A percentile compares a stretch with the other conserved stretches of the same genome.
phyloP scores from a whole-genome alignment of 1,140 invertebrate genomes.

The Papilio dardanus region DNA sequence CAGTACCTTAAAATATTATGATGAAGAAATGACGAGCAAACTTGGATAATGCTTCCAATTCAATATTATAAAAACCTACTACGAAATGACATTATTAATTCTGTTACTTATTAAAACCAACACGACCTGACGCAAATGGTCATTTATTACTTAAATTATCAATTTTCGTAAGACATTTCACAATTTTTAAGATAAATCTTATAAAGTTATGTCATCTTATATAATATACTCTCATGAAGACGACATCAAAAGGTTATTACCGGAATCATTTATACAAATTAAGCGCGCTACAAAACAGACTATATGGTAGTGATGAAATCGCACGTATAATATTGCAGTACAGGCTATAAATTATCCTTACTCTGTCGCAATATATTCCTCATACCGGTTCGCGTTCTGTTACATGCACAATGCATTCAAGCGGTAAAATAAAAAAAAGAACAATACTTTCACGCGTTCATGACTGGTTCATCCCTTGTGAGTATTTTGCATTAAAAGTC shows the following conservation, averaged over 20 bases:
- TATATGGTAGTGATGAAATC: slow-evolving; percentile 19
- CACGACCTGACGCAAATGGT: too few species aligned
- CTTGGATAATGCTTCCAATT: too few species aligned
- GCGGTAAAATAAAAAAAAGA: slow-evolving; percentile 3
- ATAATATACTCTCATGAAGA: slow-evolving; percentile 9
- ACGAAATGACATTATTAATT: too few species aligned
- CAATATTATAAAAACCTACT: neutral
- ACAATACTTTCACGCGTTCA: neutral
- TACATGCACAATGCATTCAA: slow-evolving; percentile 14
- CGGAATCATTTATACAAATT: slow-evolving; percentile 11
- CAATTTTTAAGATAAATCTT: neutral
- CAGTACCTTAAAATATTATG: too few species aligned
- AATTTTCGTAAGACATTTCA: neutral
- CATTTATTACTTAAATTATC: neutral
- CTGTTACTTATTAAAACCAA: too few species aligned
- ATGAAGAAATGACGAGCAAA: too few species aligned
- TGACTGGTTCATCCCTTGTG: slow-evolving; percentile 4
- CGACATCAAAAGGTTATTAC: slow-evolving; percentile 11
- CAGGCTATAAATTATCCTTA: slow-evolving; percentile 22
- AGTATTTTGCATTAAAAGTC: too few species aligned
- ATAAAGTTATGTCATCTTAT: neutral
- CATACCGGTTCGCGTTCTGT: slow-evolving; percentile 29
- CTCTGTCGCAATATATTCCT: slow-evolving; percentile 25
- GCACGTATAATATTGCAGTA: slow-evolving; percentile 28
- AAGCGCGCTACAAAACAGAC: slow-evolving; percentile 2